Percentiles rank a stretch among this genome's conserved stretches.
These are phyloP conservation scores for Lytechinus variegatus DNA, from an alignment of 35 echinoderm and acorn worm species.

Conservation along the genomic window DNA sequence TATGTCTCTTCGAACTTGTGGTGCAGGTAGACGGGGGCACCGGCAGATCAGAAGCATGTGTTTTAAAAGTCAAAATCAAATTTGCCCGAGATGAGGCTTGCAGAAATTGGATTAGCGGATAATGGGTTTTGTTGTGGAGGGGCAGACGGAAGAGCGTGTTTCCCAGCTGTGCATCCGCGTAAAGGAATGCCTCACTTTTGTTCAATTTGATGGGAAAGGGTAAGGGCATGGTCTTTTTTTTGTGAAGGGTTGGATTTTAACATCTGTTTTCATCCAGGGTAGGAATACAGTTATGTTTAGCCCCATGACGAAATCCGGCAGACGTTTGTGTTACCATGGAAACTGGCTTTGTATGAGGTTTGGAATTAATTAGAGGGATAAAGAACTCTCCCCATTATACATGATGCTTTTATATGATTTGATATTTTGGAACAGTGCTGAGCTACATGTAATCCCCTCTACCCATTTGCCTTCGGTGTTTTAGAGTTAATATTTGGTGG, in stretches of 20 bases:
- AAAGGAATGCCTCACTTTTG: not conserved
- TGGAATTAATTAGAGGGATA: not conserved
- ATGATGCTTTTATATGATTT: not conserved
- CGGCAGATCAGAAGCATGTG: conserved; percentile 22
- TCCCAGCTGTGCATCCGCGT: conserved; percentile 11
- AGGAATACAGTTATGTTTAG: not conserved
- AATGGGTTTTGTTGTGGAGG: conserved; percentile 34
- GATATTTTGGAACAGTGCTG: not conserved
- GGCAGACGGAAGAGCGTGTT: not conserved
- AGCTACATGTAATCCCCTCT: not conserved
- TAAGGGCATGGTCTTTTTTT: not conserved
- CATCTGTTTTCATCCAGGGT: not conserved
- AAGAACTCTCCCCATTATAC: not conserved
- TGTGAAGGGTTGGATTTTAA: not conserved
- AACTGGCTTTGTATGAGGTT: not conserved
- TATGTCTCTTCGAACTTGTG: not conserved
- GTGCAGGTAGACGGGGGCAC: not conserved
- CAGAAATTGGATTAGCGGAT: conserved; percentile 35
- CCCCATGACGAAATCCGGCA: not conserved
- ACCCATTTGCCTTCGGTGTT: not conserved
- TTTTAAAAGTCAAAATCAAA: conserved; percentile 41
- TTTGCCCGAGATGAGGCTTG: not conserved
- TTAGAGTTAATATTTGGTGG: not conserved
- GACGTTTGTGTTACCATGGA: not conserved
- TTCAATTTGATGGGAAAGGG: not conserved